Evolutionary conservation across 2,113 vertebrate species (phyloP), one percentile per base, ranked within the genome.

Genomic region (Thalassarche chlororhynchos): DNA sequence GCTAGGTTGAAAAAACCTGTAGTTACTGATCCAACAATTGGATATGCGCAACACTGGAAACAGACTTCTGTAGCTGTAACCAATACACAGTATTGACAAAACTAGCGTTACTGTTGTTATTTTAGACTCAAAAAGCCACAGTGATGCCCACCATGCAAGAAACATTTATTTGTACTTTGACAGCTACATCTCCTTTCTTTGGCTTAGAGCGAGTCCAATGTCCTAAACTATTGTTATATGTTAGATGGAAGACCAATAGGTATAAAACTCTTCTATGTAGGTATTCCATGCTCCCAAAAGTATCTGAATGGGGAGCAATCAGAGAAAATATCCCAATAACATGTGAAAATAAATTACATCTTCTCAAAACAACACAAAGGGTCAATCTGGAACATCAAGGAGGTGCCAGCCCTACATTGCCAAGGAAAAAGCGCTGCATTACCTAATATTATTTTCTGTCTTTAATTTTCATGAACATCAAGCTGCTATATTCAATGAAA

Each of bases 401-500:
- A 79, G 44, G 28, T 82, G 44, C 49, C 88, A 87, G 25, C 9
- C 40, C 12, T 57, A 17, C 4, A 1, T 0, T 70, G 25, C 46
- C 74, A 58, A 61, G 62, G 55, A 46, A 88, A 72, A 95, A 84
- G 8, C 5, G 6, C 44, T 80, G 49, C 83, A 84, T 89, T 89
- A 92, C 36, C 51, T 64, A 71, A 52, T 65, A 72, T 29, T 94
- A 82, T 85, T 79, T 78, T 93, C 95, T 87, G 26, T 34, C 57
- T 94, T 92, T 79, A 90, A 79, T 95, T 95, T 92, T 96, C 85
- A 96, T 93, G 87, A 94, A 38, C 78, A 79, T 84, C 70, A 80
- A 54, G 34, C 18, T 77, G 34, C 81, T 34, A 16, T 82, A 61
- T 57, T 80, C 77, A 72, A 82, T 0, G 0, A 84, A 91, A 93